Conservation (phyloP, 2,888 invertebrate genomes). For the Tiphia femorata region DNA sequence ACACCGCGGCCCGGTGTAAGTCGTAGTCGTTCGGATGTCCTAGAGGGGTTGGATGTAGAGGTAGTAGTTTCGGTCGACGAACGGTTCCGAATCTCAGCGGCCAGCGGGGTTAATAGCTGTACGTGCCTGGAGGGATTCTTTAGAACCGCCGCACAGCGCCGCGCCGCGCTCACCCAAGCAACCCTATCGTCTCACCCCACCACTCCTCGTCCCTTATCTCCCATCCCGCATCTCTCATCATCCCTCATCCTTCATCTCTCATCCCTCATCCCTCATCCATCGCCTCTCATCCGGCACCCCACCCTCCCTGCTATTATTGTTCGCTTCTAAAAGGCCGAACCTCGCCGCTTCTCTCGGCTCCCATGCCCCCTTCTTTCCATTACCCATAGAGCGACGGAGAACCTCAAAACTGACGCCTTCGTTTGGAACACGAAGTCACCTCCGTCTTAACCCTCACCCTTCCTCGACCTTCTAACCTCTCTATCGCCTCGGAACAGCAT, state of each 20-base stretch:
- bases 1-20: conserved; percentile 32
- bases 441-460: background rate
- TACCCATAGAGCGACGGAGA: conserved; percentile 9
- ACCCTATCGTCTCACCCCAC: conserved; percentile 5
- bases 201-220: too few relatives aligned
- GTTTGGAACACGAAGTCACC: too few relatives aligned
- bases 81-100: conserved; percentile 54
- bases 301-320: conserved; percentile 33
- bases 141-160: conserved; percentile 24
- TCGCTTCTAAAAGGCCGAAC: conserved; percentile 40
- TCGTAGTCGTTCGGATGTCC: conserved; percentile 44
- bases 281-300: background rate
- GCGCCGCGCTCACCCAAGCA: conserved; percentile 2
- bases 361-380: conserved; percentile 25
- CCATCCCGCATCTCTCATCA: too few relatives aligned
- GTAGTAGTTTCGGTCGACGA: conserved; percentile 44
- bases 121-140: conserved; percentile 51
- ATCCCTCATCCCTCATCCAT: too few relatives aligned
- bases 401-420: too few relatives aligned
- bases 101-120: conserved; percentile 57
- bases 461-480: background rate
- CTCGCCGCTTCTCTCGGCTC: conserved; percentile 24
- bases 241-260: conserved; percentile 5
- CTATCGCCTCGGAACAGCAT: conserved; percentile 15
- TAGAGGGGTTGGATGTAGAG: conserved; percentile 44